Base-by-base conservation (phyloP, 2,888 invertebrate genomes). In the Ischnus inquisitorius region DNA sequence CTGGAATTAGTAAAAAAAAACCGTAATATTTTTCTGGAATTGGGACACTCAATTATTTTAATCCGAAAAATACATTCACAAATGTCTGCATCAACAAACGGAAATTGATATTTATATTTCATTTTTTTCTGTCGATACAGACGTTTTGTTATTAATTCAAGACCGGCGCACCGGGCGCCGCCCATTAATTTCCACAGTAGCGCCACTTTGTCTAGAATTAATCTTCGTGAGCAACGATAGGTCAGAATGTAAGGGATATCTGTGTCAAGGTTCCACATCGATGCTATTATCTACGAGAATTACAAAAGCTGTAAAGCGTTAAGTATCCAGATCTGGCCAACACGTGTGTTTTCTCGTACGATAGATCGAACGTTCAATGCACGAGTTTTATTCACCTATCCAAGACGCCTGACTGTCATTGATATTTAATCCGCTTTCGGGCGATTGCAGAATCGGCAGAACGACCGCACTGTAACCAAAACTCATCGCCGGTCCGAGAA, bases 381-480 rank as follows among this genome's bases (percentile, higher is more conserved):
- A 22, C 6, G 57, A 19, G 54, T 22, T 22, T 60, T 48, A 90
- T 93, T 92, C 91, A 95, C 95, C 95, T 89, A 95, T 94, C 95
- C 95, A 95, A 22, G 95, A 95, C 1, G 94, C 94, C 90, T 95
- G 93, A 51, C 89, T 86, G 3, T 84, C 88, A 67, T 90, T 90
- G 16, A 95, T 90, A 67, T 89, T 88, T 16, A 94, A 85, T 14
- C 92, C 91, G 43, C 92, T 92, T 0, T 85, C 79, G 4, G 89
- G 83, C 3, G 91, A 88, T 64, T 87, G 90, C 48, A 95, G 88
- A 12, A 94, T 91, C 22, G 94, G 95, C 25, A 95, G 88, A 0
- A 94, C 94, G 1, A 95, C 94, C 0, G 95, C 95, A 16, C 95
- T 95, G 90, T 95, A 95, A 1, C 95, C 95, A 57, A 95, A 92